Evolutionary conservation across 2,888 invertebrate genomes (phyloP), one percentile per base, ranked within the genome.

Genomic region (Alitta virens): DNA sequence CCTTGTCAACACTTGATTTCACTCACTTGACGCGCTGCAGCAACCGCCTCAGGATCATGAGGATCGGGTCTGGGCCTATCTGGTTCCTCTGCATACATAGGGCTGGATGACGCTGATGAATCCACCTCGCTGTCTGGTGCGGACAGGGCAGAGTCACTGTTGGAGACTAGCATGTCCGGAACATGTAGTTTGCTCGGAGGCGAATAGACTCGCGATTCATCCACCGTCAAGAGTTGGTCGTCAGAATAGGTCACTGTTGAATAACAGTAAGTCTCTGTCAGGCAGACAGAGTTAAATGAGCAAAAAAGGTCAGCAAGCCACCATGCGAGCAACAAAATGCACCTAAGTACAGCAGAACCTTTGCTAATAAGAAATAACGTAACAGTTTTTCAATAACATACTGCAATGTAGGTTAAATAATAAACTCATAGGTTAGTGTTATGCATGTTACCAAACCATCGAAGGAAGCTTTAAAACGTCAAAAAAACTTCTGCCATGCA

Each of bases 161-260:
- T 76, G n/a, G 75, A 74, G 42, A 76, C 68, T 21, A 72, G 72
- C 5, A 74, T 73, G 49, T 88, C 90, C 0, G 93, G 95, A 75
- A 92, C 90, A 83, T 92, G 92, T 27, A 98, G 85, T 7, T 90
- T 88, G 52, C 90, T 90, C 0, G 98, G 98, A 1, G 97, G 97
- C 77, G 90, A 89, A 84, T 95, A 98, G 14, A 97, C 73, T 59
- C 74, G 72, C 16, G 76, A 70, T 64, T 78, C 77, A 60, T 80
- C 80, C 43, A 79, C 80, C 12, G 77, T 75, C 63, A 79, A 61
- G 14, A 77, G 71, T 66, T 78, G 80, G 63, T 77, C 77, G 66
- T 78, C 78, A 14, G 57, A 23, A 18, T 43, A 57, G 21, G 55
- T 51, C 21, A 46, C 56, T 46, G 21, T 33, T 33, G 33, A 33